Evolutionary conservation across 1,140 invertebrate species (phyloP), one percentile per base, ranked within the genome.

Genomic region (Dreissena rostriformis): DNA sequence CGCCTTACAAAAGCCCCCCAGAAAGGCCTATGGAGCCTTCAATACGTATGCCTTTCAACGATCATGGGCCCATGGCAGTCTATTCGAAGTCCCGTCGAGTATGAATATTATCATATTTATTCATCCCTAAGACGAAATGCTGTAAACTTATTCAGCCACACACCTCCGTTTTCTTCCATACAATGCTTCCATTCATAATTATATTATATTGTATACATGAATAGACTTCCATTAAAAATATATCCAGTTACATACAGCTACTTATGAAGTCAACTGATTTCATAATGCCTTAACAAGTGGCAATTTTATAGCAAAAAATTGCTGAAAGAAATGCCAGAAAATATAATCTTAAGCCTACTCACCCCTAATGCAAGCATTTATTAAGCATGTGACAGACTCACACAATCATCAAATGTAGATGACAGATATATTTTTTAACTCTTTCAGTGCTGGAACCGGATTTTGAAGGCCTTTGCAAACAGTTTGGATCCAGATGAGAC

Each of bases 81-180:
- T n/a, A 52, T 79, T 70, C 70, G 15, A 61, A 53, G 53, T 70
- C 77, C 24, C 22, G 77, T 52, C 51, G 66, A 8, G 63, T 53
- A 19, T 55, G 17, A 79, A 79, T 79, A 57, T 55, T 65, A 79
- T 49, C 66, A 68, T 68, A 79, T 70, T 70, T 53, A 70, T 79
- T 67, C 53, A 29, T 70, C 65, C 39, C 26, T 70, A 26, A 70
- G 68, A 15, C 28, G 17, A 28, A 53, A 79, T 79, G 68, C 65
- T 53, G 77, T 79, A 68, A 79, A 70, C 53, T 79, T 79, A 79
- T 79, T 65, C 77, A 39, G 39, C 24, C n/a, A 67, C 77, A 79
- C 77, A 79, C 14, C 66, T 51, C 49, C 39, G 11, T 61, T 61
- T 61, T 61, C 57, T 19, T 11, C 17, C 17, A 19, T 61, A 24